A percentile compares a stretch with the other conserved stretches of the same genome.
Evolutionary conservation across 1,140 invertebrate species (phyloP).

Genomic region (Copidosoma floridanum): DNA sequence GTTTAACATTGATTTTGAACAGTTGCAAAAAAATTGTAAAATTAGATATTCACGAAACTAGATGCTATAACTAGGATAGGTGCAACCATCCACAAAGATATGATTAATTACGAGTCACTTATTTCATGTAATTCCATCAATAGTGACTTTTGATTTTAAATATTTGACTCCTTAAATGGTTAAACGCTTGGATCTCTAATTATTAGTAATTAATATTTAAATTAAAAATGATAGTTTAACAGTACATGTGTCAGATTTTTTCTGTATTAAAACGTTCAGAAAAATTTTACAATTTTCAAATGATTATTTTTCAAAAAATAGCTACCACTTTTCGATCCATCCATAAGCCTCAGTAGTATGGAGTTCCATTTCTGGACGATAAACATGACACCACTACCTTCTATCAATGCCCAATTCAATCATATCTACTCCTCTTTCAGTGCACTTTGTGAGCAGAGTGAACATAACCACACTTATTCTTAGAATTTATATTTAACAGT

Average conservation of each 20-base stretch:
- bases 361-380: constrained; percentile 2
- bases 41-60: too few relatives aligned
- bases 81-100: too few relatives aligned
- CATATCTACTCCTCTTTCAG: not conserved
- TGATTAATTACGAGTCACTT: too few relatives aligned
- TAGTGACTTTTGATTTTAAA: too few relatives aligned
- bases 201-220: too few relatives aligned
- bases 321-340: constrained; percentile 1
- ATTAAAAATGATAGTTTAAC: too few relatives aligned
- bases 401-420: not conserved
- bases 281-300: not conserved
- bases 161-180: too few relatives aligned
- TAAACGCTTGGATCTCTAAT: too few relatives aligned
- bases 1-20: not conserved
- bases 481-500: not conserved
- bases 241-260: too few relatives aligned
- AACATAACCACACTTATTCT: constrained; percentile 5
- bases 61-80: too few relatives aligned
- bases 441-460: constrained; percentile 4
- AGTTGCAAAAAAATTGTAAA: too few relatives aligned
- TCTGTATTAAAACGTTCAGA: not conserved
- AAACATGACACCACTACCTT: constrained; percentile 10
- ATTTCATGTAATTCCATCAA: too few relatives aligned
- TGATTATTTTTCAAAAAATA: not conserved
- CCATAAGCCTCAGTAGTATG: not conserved